Base-by-base conservation (phyloP, 2,888 invertebrate genomes). In the Agriotes lineatus region DNA sequence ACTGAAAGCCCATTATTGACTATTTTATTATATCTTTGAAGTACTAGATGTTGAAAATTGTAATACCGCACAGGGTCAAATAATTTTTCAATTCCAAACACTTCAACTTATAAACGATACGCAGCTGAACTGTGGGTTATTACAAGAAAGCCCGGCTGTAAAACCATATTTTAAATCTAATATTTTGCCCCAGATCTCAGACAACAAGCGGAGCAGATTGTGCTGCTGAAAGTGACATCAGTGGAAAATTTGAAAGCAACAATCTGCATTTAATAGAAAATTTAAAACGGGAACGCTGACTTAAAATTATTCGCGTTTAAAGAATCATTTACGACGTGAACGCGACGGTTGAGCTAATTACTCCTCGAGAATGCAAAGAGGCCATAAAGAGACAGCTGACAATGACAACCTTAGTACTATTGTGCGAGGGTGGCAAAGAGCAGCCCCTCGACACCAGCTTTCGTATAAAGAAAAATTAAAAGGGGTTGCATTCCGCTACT, bases 331-430 rank as follows among this genome's bases (percentile, higher is more conserved):
- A 67, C 59, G 66, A 62, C 56, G 60, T 48, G 68, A 65, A 67
- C 39, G 67, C 65, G 22, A 66, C 63, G 69, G 66, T 66, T 59
- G 67, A 70, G 61, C 73, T 73, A 73, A 73, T 73, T 73, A 72
- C 72, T 72, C 63, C 70, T 70, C 59, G 65, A 72, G 69, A 72
- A 71, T 72, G 70, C 72, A 69, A 73, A 73, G 69, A 73, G 73
- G 72, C 71, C 60, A 72, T 73, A 73, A 73, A 73, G 73, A 73
- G 71, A 69, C 73, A 70, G 61, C 73, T 72, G 72, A 72, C 72
- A 72, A 72, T 73, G 73, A 72, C 73, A 73, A 70, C 69, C 70
- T 66, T 63, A 67, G 62, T 69, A 70, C 70, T 68, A 73, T 73
- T 73, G 69, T 73, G 62, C 57, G 60, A 61, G 69, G 70, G 72